These are phyloP conservation scores for Actias luna DNA, from an alignment of 2,888 invertebrate species.

Conservation along the genomic window DNA sequence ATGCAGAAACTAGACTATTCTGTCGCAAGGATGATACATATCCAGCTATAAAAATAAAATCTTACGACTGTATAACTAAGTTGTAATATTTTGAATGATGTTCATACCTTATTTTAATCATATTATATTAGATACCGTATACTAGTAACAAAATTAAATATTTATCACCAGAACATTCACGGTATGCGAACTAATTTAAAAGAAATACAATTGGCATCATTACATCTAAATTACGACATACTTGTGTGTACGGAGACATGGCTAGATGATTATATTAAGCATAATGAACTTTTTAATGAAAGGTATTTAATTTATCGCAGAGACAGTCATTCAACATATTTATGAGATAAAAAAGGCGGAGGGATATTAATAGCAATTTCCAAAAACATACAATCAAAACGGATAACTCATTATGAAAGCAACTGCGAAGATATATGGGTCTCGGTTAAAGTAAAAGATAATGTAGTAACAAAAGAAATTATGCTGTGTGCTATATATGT, in stretches of 20 bases:
- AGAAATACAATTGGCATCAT: not conserved
- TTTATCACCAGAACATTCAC: slow-evolving; percentile 1
- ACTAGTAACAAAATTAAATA: not conserved
- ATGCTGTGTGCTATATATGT: not conserved
- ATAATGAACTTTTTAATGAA: not conserved
- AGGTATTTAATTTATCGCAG: slow-evolving; percentile 1
- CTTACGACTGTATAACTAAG: not conserved
- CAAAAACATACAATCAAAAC: not conserved
- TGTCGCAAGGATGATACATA: not conserved
- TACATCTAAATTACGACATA: not conserved
- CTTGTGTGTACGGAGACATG: not conserved
- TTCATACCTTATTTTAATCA: too few species aligned
- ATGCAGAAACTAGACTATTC: slow-evolving; percentile 3
- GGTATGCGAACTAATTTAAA: slow-evolving; percentile 5
- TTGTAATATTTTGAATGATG: not conserved
- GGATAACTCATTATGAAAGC: not conserved
- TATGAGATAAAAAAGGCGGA: not conserved
- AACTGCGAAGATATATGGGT: not conserved
- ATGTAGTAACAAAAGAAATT: not conserved
- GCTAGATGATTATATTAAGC: not conserved
- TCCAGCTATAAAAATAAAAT: not conserved
- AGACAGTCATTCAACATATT: not conserved
- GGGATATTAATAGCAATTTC: not conserved
- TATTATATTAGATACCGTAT: too few species aligned
- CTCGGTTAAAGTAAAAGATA: not conserved